Evolutionary conservation across 2,888 invertebrate genomes (phyloP).

Genomic region (Agrenia bidenticulata): DNA sequence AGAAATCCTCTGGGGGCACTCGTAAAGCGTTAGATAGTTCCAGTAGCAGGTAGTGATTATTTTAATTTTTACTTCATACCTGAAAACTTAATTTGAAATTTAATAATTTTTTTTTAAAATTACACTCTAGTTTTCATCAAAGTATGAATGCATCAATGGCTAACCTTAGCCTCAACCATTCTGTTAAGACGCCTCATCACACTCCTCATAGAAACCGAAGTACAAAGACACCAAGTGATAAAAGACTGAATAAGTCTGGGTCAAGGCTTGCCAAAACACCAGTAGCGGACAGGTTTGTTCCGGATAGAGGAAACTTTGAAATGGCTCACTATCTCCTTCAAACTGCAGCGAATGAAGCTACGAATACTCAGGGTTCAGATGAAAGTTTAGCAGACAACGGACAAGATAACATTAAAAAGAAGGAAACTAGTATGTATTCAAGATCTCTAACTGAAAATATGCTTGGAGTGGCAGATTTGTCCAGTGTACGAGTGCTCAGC

Average conservation of each 20-base stretch:
- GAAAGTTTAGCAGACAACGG: constrained; percentile 17
- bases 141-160: constrained; percentile 44
- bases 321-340: constrained; percentile 51
- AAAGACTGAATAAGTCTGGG: constrained; percentile 39
- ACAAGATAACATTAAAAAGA: constrained; percentile 2
- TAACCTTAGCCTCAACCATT: constrained; percentile 38
- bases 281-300: constrained; percentile 50
- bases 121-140: constrained; percentile 48
- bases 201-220: constrained; percentile 20
- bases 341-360: constrained; percentile 23
- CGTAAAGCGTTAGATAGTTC: constrained; percentile 28
- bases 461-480: constrained; percentile 49
- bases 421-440: constrained; percentile 37
- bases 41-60: constrained; percentile 25
- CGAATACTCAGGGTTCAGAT: constrained; percentile 2
- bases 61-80: background rate
- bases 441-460: constrained; percentile 49
- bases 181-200: constrained; percentile 32
- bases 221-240: constrained; percentile 32
- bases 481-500: constrained; percentile 45
- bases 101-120: background rate
- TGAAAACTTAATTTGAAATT: constrained; percentile 5
- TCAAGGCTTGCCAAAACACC: constrained; percentile 35
- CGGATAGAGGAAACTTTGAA: constrained; percentile 51
- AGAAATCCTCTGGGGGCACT: background rate